Evolutionary conservation across 1,140 invertebrate genomes (phyloP), one percentile per base, ranked within the genome.

Genomic region (Lordiphosa mommai): DNA sequence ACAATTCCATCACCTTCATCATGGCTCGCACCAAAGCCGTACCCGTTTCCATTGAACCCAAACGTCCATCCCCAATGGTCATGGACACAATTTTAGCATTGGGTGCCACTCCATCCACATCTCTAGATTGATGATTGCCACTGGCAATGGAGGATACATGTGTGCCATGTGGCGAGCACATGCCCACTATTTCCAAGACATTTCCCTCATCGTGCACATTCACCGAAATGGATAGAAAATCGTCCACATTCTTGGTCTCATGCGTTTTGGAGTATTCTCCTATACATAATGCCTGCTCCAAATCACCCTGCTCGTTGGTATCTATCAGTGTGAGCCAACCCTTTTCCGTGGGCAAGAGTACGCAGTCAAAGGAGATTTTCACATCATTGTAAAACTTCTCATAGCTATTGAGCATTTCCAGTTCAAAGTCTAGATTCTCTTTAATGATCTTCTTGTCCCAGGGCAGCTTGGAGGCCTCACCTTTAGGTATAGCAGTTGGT

Each of bases 81-180:
- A 99, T 91, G 0, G 97, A 97, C 33, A 99, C 92, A 57, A 99
- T 94, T 90, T 99, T 97, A 4, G 98, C 98, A 41, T 98, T 98
- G 3, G 98, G 98, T 1, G 98, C 98, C 2, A 99, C 92, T 1
- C 98, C 98, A 90, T 99, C 98, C 68, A 94, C 91, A 64, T 98
- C 96, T 4, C 96, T 95, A 33, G 94, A 93, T 0, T 97, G 95
- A 90, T 98, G 99, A 90, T 96, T 93, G 0, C 94, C 98, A 13
- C 97, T 93, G 16, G 98, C 96, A 67, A 99, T 99, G 12, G 96
- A 95, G 0, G 98, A 96, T 9, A 99, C 98, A 88, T 99, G 98
- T 1, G 97, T 99, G 10, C 97, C 98, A 90, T 99, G 98, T 43
- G 94, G 93, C 16, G 96, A 97, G 86, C 96, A 95, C 91, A 97